Percentiles rank a stretch among this genome's conserved stretches.
Evolutionary conservation across 2,888 invertebrate species (phyloP).

Genomic region (Cremastinae sp.): DNA sequence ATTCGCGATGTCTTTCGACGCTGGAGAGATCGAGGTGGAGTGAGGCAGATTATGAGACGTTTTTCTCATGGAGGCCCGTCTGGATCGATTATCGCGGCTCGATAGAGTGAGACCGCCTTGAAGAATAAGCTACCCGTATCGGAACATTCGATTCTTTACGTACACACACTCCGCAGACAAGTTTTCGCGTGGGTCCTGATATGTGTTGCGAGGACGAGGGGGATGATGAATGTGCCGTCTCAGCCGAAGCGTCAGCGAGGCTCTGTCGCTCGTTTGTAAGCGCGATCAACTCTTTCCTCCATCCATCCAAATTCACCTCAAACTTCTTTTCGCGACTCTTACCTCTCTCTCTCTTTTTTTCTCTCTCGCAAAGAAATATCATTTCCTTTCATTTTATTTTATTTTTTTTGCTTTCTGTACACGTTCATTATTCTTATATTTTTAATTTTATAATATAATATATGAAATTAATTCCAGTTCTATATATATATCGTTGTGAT

Average conservation of each 20-base stretch:
- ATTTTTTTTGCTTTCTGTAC: not conserved
- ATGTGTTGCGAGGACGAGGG: constrained; percentile 64
- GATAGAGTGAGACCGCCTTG: constrained; percentile 61
- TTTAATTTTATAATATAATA: too few species aligned
- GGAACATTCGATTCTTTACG: constrained; percentile 20
- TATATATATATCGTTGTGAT: too few species aligned
- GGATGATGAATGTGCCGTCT: constrained; percentile 77
- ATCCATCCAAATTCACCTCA: constrained; percentile 51
- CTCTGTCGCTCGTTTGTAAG: constrained; percentile 77
- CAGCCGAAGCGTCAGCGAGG: constrained; percentile 75
- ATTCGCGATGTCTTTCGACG: too few species aligned
- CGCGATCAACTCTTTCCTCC: constrained; percentile 66
- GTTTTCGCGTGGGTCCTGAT: not conserved
- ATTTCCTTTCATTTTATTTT: too few species aligned
- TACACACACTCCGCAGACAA: not conserved
- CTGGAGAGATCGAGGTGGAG: too few species aligned
- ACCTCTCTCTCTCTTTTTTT: constrained; percentile 30
- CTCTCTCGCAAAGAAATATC: constrained; percentile 20
- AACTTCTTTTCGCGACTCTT: constrained; percentile 57
- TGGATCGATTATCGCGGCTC: constrained; percentile 63
- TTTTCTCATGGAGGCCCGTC: constrained; percentile 49
- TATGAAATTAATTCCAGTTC: too few species aligned
- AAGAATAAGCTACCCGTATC: constrained; percentile 57
- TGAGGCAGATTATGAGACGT: constrained; percentile 12
- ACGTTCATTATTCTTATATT: too few species aligned